phyloP scores from a whole-genome alignment of 2,113 vertebrate genomes.

The Corvus moneduloides region DNA sequence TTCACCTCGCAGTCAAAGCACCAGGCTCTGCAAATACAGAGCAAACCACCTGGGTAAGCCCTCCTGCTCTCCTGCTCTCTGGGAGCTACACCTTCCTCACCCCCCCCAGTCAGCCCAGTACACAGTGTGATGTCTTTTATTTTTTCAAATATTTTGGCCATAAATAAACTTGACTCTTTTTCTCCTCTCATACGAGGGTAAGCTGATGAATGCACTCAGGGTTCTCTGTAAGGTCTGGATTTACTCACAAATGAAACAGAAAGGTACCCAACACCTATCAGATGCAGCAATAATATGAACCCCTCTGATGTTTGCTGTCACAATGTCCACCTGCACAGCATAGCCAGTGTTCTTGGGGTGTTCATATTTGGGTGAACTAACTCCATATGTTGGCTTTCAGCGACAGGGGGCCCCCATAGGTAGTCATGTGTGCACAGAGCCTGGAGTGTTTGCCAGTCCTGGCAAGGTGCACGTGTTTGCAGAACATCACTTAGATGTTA shows the following conservation, averaged over 20 bases:
- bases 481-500: background rate
- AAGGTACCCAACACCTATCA: background rate
- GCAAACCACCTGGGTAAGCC: background rate
- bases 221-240: background rate
- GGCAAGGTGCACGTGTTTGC: background rate
- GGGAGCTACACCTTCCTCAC: background rate
- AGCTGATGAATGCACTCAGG: background rate
- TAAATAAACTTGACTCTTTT: background rate
- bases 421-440: background rate
- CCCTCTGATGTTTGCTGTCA: background rate
- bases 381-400: background rate
- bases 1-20: background rate
- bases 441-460: background rate
- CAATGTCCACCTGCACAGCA: background rate
- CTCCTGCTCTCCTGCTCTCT: background rate
- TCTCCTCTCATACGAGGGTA: background rate
- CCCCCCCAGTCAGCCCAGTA: background rate
- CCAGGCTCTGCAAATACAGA: background rate
- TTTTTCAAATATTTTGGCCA: background rate
- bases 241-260: background rate
- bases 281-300: background rate
- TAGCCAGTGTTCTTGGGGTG: background rate
- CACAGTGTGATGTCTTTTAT: background rate
- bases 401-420: background rate
- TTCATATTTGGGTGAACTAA: background rate